Evolutionary conservation across 2,888 invertebrate species (phyloP).

Genomic region (Diplazon laetatorius): DNA sequence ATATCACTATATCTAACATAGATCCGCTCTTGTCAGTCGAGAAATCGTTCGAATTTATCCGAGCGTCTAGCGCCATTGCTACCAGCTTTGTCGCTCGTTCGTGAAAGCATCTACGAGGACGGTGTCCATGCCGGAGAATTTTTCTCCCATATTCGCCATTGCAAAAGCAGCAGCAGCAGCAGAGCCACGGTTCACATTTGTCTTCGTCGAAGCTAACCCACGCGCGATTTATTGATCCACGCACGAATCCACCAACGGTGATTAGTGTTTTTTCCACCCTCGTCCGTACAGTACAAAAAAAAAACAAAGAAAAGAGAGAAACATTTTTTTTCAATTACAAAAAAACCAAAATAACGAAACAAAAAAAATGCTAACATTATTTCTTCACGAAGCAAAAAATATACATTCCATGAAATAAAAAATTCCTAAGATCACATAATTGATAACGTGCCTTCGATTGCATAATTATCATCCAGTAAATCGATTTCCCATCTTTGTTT

Average conservation of each 20-base stretch:
- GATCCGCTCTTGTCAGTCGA: slow-evolving; percentile 47
- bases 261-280: slow-evolving; percentile 9
- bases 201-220: slow-evolving; percentile 75
- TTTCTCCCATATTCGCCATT: slow-evolving; percentile 72
- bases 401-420: too few species aligned
- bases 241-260: slow-evolving; percentile 76
- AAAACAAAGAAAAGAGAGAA: too few species aligned
- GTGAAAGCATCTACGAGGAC: background rate
- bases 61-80: slow-evolving; percentile 17
- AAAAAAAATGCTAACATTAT: too few species aligned
- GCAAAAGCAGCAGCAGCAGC: slow-evolving; percentile 27
- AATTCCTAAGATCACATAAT: too few species aligned
- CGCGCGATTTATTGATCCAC: slow-evolving; percentile 82
- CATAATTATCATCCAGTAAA: too few species aligned
- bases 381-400: too few species aligned
- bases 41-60: slow-evolving; percentile 60
- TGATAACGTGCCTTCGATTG: too few species aligned
- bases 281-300: too few species aligned
- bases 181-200: slow-evolving; percentile 62
- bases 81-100: slow-evolving; percentile 43
- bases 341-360: too few species aligned
- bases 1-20: slow-evolving; percentile 1
- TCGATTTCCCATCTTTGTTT: background rate
- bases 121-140: slow-evolving; percentile 28
- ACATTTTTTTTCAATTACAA: too few species aligned